phyloP scores from a whole-genome alignment of 2,797 vertebrate genomes.

The Champsocephalus esox region DNA sequence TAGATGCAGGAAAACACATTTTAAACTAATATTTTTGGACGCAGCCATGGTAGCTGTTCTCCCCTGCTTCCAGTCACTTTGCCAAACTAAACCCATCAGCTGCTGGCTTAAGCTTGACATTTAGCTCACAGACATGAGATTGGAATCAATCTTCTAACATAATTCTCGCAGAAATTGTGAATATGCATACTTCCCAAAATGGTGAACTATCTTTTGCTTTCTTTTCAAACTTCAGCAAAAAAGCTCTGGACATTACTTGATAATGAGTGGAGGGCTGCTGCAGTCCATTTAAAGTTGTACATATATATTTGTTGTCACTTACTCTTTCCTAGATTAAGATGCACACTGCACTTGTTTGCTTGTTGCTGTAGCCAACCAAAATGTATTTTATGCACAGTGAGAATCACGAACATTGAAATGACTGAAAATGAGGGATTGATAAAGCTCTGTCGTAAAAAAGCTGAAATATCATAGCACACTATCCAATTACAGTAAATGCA shows the following conservation, averaged over 20 bases:
- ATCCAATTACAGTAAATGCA: slow-evolving; percentile 12
- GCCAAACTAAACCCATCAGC: neutral
- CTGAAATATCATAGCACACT: neutral
- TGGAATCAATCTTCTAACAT: neutral
- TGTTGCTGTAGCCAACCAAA: neutral
- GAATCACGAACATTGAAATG: neutral
- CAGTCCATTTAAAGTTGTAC: neutral
- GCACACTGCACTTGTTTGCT: neutral
- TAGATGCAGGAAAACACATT: no score
- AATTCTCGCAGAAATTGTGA: neutral
- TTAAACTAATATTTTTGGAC: no score
- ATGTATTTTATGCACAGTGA: neutral
- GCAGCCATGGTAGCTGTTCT: no score
- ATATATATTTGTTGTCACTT: neutral
- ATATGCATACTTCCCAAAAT: neutral
- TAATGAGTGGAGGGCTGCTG: neutral
- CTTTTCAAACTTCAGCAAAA: neutral
- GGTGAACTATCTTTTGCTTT: neutral
- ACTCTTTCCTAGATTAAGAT: neutral
- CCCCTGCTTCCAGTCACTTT: neutral
- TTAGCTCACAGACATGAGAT: neutral
- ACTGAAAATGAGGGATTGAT: neutral
- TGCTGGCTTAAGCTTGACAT: neutral
- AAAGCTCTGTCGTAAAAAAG: neutral
- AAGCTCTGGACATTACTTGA: neutral